Evolutionary conservation across 2,113 vertebrate genomes (phyloP), one percentile per base, ranked within the genome.

Genomic region (Chloroceryle aenea): DNA sequence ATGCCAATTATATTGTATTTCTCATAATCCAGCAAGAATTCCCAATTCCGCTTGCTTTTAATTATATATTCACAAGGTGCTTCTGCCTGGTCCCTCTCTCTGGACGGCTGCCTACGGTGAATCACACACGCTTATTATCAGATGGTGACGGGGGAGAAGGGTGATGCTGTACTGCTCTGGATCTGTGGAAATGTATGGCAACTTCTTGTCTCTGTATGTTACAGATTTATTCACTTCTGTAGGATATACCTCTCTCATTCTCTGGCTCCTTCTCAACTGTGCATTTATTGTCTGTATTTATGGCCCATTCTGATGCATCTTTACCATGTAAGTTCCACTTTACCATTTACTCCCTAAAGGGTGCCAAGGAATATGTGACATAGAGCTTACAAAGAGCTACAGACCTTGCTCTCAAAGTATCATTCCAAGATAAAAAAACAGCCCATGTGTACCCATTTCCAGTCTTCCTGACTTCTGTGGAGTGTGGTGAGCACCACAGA

Each of bases 1-100:
- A 96, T 72, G 91, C 73, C 86, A 91, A 93, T 97, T 96, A 95
- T 86, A 83, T 62, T 69, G 27, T 73, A 87, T 95, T 94, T 93
- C 87, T 93, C 91, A 72, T 81, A 95, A 91, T 91, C 84, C 89
- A 92, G 43, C 62, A 78, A 89, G 86, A 94, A 91, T 95, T 95
- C 64, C 91, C 91, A 63, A 15, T 72, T 85, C 56, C 43, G 90
- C 61, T 71, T 78, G 73, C 93, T 91, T 97, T 94, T 93, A 92
- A 96, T 92, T 82, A 87, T 14, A n/a, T 6, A 23, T 73, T 96
- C 91, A 85, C 23, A 45, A 82, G 93, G 84, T 68, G 19, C 56
- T 89, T 87, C 47, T 84, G 72, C 68, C 43, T 1, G 2, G 50
- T 34, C 62, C 53, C 68, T 47, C 32, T 86, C 42, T 88, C 91